phyloP scores from a whole-genome alignment of 2,113 vertebrate species.

The Aldabrachelys gigantea region DNA sequence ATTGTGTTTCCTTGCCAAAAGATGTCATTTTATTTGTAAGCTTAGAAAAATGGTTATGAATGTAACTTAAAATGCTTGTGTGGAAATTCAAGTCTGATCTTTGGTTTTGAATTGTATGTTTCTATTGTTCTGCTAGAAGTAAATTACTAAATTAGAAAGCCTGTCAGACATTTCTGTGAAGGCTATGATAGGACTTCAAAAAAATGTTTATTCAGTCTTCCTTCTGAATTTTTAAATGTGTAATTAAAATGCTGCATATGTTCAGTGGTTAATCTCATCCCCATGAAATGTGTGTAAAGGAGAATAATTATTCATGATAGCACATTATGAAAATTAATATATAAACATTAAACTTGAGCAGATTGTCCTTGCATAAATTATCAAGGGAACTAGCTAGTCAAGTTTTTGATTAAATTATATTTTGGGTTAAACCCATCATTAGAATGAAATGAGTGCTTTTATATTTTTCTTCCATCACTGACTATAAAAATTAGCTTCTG shows the following conservation, averaged over 20 bases:
- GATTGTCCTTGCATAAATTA: constrained; percentile 22
- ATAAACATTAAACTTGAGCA: constrained; percentile 1
- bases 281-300: neutral
- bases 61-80: neutral
- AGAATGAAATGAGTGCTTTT: constrained; percentile 30
- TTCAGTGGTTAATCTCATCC: neutral
- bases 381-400: neutral
- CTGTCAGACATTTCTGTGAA: neutral
- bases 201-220: neutral
- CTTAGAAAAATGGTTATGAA: neutral
- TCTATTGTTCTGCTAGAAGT: neutral
- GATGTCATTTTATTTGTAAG: neutral
- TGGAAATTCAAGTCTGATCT: neutral
- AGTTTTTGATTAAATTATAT: constrained; percentile 29
- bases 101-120: neutral
- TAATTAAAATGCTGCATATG: neutral
- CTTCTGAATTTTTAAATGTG: neutral
- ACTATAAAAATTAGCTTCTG: constrained; percentile 39
- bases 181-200: neutral
- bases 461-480: neutral
- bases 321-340: constrained; percentile 17
- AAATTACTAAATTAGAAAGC: neutral
- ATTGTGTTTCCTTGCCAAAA: neutral
- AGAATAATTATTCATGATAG: neutral
- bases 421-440: constrained; percentile 40